Evolutionary conservation across 1,140 invertebrate species (phyloP).

Genomic region (Tribolium madens): DNA sequence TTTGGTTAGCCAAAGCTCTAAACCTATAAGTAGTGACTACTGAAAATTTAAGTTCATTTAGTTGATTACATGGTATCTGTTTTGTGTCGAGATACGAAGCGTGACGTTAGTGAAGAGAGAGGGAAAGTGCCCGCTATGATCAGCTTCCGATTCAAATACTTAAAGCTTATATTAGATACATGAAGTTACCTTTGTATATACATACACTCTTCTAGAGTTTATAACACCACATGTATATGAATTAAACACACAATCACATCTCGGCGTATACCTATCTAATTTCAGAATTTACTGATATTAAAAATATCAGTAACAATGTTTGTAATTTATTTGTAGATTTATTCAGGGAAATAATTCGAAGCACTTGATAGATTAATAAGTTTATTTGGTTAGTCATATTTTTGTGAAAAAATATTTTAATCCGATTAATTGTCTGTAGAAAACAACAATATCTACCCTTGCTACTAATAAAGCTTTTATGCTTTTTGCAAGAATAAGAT

Average conservation of each 20-base stretch:
- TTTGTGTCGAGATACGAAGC: constrained; percentile 41
- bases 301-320: too few relatives aligned
- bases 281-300: not conserved
- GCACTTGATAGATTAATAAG: too few relatives aligned
- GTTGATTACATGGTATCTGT: constrained; percentile 44
- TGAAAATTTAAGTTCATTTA: constrained; percentile 42
- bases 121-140: constrained; percentile 37
- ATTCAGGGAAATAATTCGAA: too few relatives aligned
- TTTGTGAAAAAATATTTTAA: too few relatives aligned
- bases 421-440: too few relatives aligned
- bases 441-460: too few relatives aligned
- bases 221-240: constrained; percentile 26
- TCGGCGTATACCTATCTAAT: constrained; percentile 5
- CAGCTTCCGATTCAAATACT: constrained; percentile 40
- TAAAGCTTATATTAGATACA: constrained; percentile 15
- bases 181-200: constrained; percentile 37
- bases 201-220: constrained; percentile 11
- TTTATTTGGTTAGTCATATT: too few relatives aligned
- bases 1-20: not conserved
- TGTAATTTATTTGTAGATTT: too few relatives aligned
- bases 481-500: constrained; percentile 42
- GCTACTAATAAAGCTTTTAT: not conserved
- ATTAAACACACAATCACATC: constrained; percentile 36
- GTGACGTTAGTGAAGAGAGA: constrained; percentile 25
- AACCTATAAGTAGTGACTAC: constrained; percentile 31